Evolutionary conservation across 2,797 vertebrate genomes (phyloP).

Genomic region (Lacerta bilineata): DNA sequence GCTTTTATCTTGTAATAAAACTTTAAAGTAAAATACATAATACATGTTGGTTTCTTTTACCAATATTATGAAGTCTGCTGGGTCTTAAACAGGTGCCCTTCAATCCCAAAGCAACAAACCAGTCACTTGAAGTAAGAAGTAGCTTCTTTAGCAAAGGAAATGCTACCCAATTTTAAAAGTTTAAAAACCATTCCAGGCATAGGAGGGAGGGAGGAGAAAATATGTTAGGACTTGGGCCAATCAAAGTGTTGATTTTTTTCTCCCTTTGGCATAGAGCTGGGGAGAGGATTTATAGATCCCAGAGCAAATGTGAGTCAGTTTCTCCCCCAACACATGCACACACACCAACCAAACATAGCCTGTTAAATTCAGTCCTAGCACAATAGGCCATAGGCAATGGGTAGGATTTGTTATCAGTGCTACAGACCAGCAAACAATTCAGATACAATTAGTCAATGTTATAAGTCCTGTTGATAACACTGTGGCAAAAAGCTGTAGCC

Average conservation of each 20-base stretch:
- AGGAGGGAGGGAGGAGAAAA: background rate
- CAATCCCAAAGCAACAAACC: background rate
- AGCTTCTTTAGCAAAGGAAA: background rate
- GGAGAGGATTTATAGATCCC: background rate
- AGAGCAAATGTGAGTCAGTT: background rate
- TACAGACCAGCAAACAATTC: background rate
- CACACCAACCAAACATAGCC: too few relatives aligned
- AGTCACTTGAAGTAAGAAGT: background rate
- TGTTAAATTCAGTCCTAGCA: background rate
- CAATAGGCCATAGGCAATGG: background rate
- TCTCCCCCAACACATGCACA: too few relatives aligned
- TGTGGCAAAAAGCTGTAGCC: too few relatives aligned
- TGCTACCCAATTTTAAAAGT: background rate
- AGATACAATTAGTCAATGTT: background rate
- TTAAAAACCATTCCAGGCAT: background rate
- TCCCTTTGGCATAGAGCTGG: background rate
- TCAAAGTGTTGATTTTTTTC: slow-evolving; percentile 9
- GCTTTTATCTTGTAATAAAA: background rate
- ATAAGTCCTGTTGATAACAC: background rate
- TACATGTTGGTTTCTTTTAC: background rate
- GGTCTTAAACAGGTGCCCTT: background rate
- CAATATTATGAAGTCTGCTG: background rate
- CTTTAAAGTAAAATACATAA: too few relatives aligned
- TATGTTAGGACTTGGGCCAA: background rate
- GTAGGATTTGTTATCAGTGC: background rate